Evolutionary conservation across 2,797 vertebrate genomes (phyloP).

Genomic region (Anniella stebbinsi): DNA sequence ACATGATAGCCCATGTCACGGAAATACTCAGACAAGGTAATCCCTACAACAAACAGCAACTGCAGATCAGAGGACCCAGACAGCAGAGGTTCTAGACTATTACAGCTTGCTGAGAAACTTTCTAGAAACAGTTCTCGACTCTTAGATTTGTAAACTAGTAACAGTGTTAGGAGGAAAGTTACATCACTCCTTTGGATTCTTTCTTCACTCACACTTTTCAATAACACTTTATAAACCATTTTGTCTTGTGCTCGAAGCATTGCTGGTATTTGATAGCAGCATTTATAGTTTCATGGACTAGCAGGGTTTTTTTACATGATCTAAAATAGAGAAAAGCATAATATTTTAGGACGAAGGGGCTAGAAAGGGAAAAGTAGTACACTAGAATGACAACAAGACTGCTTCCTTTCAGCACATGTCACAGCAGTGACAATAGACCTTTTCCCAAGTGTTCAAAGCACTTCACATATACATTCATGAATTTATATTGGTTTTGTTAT

Average conservation of each 20-base stretch:
- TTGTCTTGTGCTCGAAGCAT: neutral
- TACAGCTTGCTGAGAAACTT: neutral
- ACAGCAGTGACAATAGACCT: neutral
- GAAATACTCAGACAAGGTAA: constrained; percentile 98
- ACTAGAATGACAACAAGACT: neutral
- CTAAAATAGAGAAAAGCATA: neutral
- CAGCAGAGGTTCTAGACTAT: neutral
- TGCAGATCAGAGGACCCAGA: neutral
- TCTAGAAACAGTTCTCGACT: neutral
- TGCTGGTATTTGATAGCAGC: neutral
- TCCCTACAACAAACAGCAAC: constrained; percentile 79
- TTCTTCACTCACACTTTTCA: neutral
- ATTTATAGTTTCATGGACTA: neutral
- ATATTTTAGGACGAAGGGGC: too few relatives aligned
- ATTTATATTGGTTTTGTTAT: neutral
- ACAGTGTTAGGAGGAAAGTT: neutral
- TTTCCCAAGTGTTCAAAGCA: neutral
- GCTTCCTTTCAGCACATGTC: neutral
- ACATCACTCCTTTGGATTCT: neutral
- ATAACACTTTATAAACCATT: neutral
- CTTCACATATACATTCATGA: neutral
- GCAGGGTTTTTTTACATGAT: neutral
- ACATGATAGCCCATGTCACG: constrained; percentile 99
- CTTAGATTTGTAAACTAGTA: constrained; percentile 21
- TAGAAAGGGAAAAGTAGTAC: neutral